Evolutionary conservation across 2,888 invertebrate genomes (phyloP).

Genomic region (Caenorhabditis sulstoni): DNA sequence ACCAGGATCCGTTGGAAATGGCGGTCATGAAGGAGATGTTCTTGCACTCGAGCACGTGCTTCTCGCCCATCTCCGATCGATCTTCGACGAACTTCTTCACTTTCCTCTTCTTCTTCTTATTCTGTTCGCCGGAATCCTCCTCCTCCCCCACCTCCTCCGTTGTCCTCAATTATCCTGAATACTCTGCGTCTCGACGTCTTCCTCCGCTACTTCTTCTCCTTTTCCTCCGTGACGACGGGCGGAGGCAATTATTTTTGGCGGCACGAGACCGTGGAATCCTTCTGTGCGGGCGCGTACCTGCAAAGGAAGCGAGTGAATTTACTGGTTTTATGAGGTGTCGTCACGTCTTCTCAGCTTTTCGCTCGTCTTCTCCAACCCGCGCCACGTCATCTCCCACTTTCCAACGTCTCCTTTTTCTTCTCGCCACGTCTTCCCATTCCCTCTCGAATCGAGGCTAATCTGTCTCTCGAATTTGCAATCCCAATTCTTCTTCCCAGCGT

Average conservation of each 20-base stretch:
- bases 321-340: constrained; percentile 39
- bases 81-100: not conserved
- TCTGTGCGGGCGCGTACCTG: constrained; percentile 29
- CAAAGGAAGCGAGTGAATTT: constrained; percentile 36
- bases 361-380: not conserved
- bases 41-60: constrained; percentile 69
- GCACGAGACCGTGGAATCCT: constrained; percentile 50
- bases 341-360: constrained; percentile 1
- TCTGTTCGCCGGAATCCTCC: constrained; percentile 38
- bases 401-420: constrained; percentile 19
- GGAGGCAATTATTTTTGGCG: constrained; percentile 56
- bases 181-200: constrained; percentile 43
- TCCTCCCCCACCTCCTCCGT: constrained; percentile 43
- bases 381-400: constrained; percentile 7
- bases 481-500: constrained; percentile 27
- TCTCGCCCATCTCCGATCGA: constrained; percentile 20
- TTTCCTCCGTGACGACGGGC: constrained; percentile 26
- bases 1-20: constrained; percentile 52
- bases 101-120: constrained; percentile 29
- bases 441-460: constrained; percentile 44
- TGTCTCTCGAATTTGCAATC: not conserved
- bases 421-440: not conserved
- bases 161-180: constrained; percentile 56
- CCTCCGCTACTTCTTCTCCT: constrained; percentile 8
- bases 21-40: constrained; percentile 75